Evolutionary conservation across 30 jellyfish, hydroid and myxozoan genomes (phyloP).

Genomic region (Chironex yamaguchii): DNA sequence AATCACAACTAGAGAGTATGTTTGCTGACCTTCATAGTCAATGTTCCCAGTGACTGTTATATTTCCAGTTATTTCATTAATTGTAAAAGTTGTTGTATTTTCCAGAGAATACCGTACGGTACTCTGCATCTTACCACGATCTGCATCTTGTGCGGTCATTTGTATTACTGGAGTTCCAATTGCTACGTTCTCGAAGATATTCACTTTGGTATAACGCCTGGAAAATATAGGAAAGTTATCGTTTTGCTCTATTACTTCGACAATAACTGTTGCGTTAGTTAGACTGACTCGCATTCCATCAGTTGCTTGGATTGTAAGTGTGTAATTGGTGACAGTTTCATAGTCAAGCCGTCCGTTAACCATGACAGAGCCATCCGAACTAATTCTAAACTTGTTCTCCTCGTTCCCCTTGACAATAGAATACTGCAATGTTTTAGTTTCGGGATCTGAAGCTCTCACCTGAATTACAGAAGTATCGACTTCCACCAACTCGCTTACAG

Average conservation of each 20-base stretch:
- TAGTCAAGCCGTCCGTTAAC: constrained; percentile 21
- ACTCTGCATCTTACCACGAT: neutral
- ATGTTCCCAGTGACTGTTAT: neutral
- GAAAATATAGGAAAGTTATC: constrained; percentile 52
- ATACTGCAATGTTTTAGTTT: neutral
- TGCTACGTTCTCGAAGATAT: constrained; percentile 13
- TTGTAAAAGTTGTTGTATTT: constrained; percentile 63
- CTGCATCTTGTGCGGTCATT: constrained; percentile 48
- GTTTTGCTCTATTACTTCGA: constrained; percentile 49
- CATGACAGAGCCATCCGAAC: neutral
- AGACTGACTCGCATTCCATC: neutral
- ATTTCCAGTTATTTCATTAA: constrained; percentile 39
- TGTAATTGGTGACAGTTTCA: constrained; percentile 3
- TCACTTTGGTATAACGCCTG: neutral
- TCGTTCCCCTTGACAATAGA: constrained; percentile 15
- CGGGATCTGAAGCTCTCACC: neutral
- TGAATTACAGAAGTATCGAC: constrained; percentile 28
- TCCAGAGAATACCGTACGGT: constrained; percentile 55
- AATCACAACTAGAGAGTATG: constrained; percentile 41
- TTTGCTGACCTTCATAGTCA: constrained; percentile 47
- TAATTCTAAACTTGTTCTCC: neutral
- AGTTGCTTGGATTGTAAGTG: constrained; percentile 46
- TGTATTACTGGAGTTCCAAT: constrained; percentile 6
- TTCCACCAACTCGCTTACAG: constrained; percentile 33
- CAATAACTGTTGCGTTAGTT: constrained; percentile 31